A percentile compares a stretch with the other conserved stretches of the same genome.
Evolutionary conservation across 2,888 invertebrate species (phyloP).

Genomic region (Augochlorella aurata): DNA sequence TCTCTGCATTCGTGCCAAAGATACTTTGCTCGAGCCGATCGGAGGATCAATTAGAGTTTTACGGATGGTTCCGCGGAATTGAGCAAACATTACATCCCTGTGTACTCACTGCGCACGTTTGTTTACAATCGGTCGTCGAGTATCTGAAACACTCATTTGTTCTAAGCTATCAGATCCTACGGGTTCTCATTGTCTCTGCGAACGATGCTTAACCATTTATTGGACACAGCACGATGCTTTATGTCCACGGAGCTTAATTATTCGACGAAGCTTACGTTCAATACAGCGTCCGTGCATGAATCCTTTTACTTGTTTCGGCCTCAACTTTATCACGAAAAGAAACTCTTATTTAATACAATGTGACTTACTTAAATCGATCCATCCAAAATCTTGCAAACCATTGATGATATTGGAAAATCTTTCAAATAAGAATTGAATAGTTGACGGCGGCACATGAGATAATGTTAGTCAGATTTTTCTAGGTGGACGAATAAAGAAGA

Average conservation of each 20-base stretch:
- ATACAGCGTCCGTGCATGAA: too few species aligned
- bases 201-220: background rate
- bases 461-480: too few species aligned
- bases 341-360: too few species aligned
- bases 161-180: conserved; percentile 5
- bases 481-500: too few species aligned
- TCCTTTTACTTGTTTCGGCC: too few species aligned
- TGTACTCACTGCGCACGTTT: conserved; percentile 7
- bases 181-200: background rate
- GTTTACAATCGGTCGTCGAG: conserved; percentile 3
- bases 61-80: conserved; percentile 32
- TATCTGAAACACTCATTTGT: background rate
- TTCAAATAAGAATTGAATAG: too few species aligned
- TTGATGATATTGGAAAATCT: too few species aligned
- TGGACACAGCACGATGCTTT: background rate
- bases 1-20: conserved; percentile 32
- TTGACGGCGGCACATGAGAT: too few species aligned
- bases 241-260: background rate
- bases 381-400: too few species aligned
- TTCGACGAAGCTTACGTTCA: too few species aligned
- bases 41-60: conserved; percentile 26
- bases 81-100: conserved; percentile 14
- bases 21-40: conserved; percentile 32
- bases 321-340: too few species aligned
- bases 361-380: too few species aligned